phyloP scores from a whole-genome alignment of 2,113 vertebrate genomes.

The Chaetura pelagica region DNA sequence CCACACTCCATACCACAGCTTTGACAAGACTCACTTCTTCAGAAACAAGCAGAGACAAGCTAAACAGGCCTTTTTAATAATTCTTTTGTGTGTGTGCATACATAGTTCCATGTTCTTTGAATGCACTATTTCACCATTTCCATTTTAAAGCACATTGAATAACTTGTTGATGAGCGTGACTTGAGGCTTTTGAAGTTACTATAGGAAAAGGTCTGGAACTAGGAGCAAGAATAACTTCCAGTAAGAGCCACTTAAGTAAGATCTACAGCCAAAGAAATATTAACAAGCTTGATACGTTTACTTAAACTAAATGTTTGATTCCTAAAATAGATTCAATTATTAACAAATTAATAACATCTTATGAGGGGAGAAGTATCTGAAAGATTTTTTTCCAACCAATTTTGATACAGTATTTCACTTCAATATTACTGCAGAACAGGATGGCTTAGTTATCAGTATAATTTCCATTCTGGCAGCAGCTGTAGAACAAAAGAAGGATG shows the following conservation, averaged over 20 bases:
- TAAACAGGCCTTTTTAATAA: background rate
- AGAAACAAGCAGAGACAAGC: background rate
- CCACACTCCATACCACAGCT: background rate
- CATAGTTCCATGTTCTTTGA: background rate
- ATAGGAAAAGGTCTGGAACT: background rate
- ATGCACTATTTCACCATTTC: background rate
- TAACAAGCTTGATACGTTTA: background rate
- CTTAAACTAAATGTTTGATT: background rate
- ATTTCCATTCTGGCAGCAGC: background rate
- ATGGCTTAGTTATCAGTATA: background rate
- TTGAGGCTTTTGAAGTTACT: background rate
- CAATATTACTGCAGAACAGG: background rate
- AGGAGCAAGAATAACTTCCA: background rate
- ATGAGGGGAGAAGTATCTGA: background rate
- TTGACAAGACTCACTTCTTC: background rate
- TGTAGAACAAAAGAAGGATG: background rate
- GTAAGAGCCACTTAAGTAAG: background rate
- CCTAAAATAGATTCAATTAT: background rate
- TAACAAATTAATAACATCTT: background rate
- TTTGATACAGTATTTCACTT: background rate
- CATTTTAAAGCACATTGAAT: background rate
- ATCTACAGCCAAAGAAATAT: background rate
- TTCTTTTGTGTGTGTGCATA: rapidly evolving
- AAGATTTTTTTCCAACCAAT: background rate
- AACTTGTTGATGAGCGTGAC: background rate